These are phyloP conservation scores for Craniophora ligustri DNA, from an alignment of 2,888 invertebrate genomes.

Conservation along the genomic window DNA sequence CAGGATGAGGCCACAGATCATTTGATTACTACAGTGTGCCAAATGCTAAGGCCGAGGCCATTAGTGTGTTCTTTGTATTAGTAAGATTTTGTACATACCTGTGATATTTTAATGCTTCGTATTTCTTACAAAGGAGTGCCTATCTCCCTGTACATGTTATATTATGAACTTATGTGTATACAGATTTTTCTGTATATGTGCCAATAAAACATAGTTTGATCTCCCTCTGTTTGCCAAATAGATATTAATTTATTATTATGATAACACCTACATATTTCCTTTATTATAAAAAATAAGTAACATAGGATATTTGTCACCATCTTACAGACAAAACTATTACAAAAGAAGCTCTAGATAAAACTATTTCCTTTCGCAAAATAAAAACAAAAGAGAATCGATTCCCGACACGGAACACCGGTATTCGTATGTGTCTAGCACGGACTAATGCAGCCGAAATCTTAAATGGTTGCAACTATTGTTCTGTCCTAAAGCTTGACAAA, in stretches of 20 bases:
- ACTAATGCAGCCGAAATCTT: slow-evolving; percentile 54
- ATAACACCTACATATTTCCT: neutral
- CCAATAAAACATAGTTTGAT: neutral
- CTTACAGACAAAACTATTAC: no score
- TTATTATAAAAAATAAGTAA: no score
- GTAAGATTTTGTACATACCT: no score
- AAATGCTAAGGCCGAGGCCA: slow-evolving; percentile 51
- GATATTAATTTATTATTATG: neutral
- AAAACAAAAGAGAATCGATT: slow-evolving; percentile 56
- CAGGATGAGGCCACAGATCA: slow-evolving; percentile 50
- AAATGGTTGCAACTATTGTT: slow-evolving; percentile 55
- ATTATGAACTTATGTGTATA: no score
- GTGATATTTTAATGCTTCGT: no score
- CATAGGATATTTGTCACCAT: no score
- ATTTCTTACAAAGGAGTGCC: neutral
- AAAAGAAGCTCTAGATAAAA: slow-evolving; percentile 12
- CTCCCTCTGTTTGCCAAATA: neutral
- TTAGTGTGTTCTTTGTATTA: slow-evolving; percentile 19
- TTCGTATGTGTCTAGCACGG: slow-evolving; percentile 47
- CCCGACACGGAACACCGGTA: slow-evolving; percentile 44
- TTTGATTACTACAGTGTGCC: slow-evolving; percentile 58
- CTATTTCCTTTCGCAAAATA: no score
- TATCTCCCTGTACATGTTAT: no score
- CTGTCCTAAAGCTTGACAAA: slow-evolving; percentile 43
- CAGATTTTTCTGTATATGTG: neutral